Conservation (phyloP, 1,140 invertebrate genomes). For the Telenomus remus region DNA sequence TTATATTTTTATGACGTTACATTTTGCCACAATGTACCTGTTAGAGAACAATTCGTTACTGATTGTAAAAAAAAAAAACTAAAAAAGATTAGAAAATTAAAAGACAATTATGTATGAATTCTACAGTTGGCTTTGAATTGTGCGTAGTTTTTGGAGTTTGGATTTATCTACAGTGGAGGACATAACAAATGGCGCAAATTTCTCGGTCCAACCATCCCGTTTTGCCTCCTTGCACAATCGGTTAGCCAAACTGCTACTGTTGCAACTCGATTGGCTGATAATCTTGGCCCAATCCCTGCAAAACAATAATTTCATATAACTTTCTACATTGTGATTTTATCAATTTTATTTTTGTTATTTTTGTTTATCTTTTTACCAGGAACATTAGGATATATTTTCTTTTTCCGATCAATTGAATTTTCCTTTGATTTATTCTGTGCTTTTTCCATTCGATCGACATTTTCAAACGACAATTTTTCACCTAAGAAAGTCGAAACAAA, state of each 20-base stretch:
- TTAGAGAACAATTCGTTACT: too few species aligned
- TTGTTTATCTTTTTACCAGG: conserved; percentile 56
- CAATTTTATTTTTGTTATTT: conserved; percentile 2
- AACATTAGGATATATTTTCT: conserved; percentile 59
- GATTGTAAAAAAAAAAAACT: too few species aligned
- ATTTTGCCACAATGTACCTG: too few species aligned
- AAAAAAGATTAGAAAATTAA: too few species aligned
- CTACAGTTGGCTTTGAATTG: too few species aligned
- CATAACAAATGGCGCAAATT: conserved; percentile 71
- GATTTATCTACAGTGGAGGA: conserved; percentile 57
- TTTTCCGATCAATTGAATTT: conserved; percentile 9
- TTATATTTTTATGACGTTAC: too few species aligned
- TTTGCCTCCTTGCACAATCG: conserved; percentile 69
- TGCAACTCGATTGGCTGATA: conserved; percentile 65
- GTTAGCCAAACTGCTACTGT: conserved; percentile 69
- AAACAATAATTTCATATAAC: conserved; percentile 2
- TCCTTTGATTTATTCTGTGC: conserved; percentile 17
- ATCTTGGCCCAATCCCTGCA: conserved; percentile 66
- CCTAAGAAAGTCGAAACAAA: too few species aligned
- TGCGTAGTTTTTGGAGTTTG: too few species aligned
- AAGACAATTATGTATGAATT: too few species aligned
- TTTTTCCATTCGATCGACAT: background rate
- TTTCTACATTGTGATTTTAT: conserved; percentile 2
- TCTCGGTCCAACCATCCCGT: conserved; percentile 71
- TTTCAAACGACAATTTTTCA: conserved; percentile 13